Evolutionary conservation across 2,888 invertebrate species (phyloP), one percentile per base, ranked within the genome.

Genomic region (Orthosia gracilis): DNA sequence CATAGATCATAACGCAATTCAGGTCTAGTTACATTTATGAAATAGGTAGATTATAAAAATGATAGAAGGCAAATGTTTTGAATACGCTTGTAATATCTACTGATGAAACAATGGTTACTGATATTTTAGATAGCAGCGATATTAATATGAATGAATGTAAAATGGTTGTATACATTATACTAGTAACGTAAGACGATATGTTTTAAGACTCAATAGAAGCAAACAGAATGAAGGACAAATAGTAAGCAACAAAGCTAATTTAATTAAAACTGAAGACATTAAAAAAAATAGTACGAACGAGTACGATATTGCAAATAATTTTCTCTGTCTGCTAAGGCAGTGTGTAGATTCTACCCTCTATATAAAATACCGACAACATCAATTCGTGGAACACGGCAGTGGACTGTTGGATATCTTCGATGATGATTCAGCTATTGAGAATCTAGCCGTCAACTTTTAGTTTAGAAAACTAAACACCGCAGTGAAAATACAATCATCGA

Each of bases 21-120:
- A 78, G 73, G 70, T 85, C 80, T 85, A 73, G 77, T 85, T 87
- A 72, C 76, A 73, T 80, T 85, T 85, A 79, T 72, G 82, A 82
- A 83, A 78, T 69, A 78, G 40, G 40, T 40, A 40, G 66, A 75
- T 74, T 65, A 65, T 75, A 78, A 85, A 82, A 71, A 64, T 68
- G 64, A 74, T 82, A 63, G 83, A 63, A 72, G 52, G n/a, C 40
- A 61, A 61, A 61, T 62, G 5, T 78, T 78, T 58, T 68, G n/a
- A 72, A 66, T 70, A 54, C 13, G 21, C 45, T 70, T 76, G 55
- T 55, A 31, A n/a, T 52, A 45, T 7, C 57, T 54, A 52, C 78
- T 50, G 71, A 26, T 70, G 78, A 72, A 76, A 76, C 77, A 77
- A 73, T 77, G 50, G 61, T 17, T 17, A 58, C 45, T 77, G 26